A percentile compares a stretch with the other conserved stretches of the same genome.
Evolutionary conservation across 1,140 invertebrate species (phyloP).

Genomic region (Dinothrombium tinctorium): DNA sequence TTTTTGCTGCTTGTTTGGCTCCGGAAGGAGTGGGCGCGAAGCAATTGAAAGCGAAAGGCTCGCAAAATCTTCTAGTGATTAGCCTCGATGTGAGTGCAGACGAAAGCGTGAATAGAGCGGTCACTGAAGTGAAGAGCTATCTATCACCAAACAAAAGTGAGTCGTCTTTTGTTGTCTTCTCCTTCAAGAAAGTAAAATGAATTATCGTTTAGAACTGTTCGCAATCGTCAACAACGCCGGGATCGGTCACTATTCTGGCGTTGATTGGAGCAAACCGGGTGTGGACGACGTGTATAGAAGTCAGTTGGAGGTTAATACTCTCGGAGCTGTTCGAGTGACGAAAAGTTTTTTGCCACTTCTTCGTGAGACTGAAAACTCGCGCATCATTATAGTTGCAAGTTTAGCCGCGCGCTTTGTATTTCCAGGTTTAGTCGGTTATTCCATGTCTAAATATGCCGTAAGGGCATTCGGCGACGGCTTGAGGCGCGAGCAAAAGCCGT

Average conservation of each 20-base stretch:
- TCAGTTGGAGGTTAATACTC: slow-evolving; percentile 20
- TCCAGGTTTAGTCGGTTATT: slow-evolving; percentile 22
- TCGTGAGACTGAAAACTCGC: slow-evolving; percentile 13
- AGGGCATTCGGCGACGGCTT: slow-evolving; percentile 28
- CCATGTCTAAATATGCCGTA: slow-evolving; percentile 27
- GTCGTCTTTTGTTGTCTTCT: too few species aligned
- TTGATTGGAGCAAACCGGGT: slow-evolving; percentile 16
- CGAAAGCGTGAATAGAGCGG: not conserved
- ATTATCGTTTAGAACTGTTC: slow-evolving; percentile 16
- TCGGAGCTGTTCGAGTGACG: slow-evolving; percentile 21
- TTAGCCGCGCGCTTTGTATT: too few species aligned
- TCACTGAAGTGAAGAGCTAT: too few species aligned
- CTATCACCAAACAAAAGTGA: too few species aligned
- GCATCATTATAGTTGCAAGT: slow-evolving; percentile 28
- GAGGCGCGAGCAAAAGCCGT: too few species aligned
- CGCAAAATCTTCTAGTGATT: too few species aligned
- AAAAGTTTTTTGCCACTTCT: slow-evolving; percentile 21
- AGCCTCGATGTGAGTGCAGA: not conserved
- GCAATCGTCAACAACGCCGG: slow-evolving; percentile 23
- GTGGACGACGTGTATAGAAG: slow-evolving; percentile 11
- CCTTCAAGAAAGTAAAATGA: too few species aligned
- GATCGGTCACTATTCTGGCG: slow-evolving; percentile 20
- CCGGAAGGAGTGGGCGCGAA: not conserved
- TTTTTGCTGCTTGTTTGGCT: slow-evolving; percentile 13
- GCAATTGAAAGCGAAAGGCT: too few species aligned